Evolutionary conservation across 64 coral and sea anemone species (phyloP).

Genomic region (Montipora efflorescens): DNA sequence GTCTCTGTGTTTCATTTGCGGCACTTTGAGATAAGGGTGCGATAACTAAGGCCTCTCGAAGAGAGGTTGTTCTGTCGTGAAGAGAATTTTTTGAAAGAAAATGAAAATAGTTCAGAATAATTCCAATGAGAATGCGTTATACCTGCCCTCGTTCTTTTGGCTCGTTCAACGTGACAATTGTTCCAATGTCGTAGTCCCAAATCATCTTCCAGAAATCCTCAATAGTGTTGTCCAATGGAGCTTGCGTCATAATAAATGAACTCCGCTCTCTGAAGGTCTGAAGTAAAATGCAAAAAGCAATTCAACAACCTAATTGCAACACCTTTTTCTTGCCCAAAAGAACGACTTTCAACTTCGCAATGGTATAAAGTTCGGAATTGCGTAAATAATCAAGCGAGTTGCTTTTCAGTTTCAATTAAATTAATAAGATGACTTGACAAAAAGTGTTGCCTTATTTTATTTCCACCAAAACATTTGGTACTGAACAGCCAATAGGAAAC

Average conservation of each 20-base stretch:
- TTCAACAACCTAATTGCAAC: neutral
- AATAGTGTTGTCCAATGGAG: slow-evolving; percentile 74
- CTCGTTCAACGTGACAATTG: slow-evolving; percentile 85
- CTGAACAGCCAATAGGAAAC: no score
- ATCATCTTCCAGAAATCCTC: slow-evolving; percentile 90
- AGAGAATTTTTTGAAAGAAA: no score
- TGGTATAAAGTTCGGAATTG: no score
- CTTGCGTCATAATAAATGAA: slow-evolving; percentile 84
- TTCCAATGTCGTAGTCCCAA: slow-evolving; percentile 77
- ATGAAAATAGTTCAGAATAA: neutral
- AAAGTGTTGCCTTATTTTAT: no score
- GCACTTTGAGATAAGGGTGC: no score
- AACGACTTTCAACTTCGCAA: neutral
- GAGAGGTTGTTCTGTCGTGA: no score
- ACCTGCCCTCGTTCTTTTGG: slow-evolving; percentile 65
- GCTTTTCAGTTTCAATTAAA: no score
- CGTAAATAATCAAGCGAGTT: no score
- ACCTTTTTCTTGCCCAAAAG: neutral
- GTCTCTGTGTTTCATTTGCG: no score
- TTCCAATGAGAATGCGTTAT: neutral
- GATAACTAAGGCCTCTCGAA: no score
- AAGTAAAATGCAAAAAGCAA: neutral
- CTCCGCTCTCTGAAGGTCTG: slow-evolving; percentile 63
- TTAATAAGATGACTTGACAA: no score
- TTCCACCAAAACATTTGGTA: no score